These are phyloP conservation scores for Drosophila littoralis DNA, from an alignment of 1,140 invertebrate genomes.

Conservation along the genomic window DNA sequence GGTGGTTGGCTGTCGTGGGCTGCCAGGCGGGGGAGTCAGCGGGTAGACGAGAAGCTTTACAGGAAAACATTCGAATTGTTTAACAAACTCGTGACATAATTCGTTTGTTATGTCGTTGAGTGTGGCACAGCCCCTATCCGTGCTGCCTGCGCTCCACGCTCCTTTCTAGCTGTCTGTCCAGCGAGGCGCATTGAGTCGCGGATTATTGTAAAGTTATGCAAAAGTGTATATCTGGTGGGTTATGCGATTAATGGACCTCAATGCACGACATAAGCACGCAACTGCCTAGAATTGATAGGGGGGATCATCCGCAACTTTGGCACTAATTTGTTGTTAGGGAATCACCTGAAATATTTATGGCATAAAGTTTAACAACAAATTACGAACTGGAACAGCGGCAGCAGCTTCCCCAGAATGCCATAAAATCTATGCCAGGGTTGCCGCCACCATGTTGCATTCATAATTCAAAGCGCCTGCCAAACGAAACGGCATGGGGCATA, in stretches of 20 bases:
- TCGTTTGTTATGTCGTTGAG: conserved; percentile 53
- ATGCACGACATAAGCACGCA: not conserved
- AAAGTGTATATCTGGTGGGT: conserved; percentile 22
- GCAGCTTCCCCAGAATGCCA: conserved; percentile 15
- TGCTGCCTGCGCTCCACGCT: not conserved
- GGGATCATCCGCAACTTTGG: conserved; percentile 22
- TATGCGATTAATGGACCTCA: conserved; percentile 14
- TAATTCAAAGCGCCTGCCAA: conserved; percentile 43
- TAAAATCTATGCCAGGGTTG: conserved; percentile 60
- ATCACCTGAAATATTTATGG: conserved; percentile 62
- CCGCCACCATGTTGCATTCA: conserved; percentile 47
- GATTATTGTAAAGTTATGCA: conserved; percentile 55
- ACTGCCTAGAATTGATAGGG: conserved; percentile 14
- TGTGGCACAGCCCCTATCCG: conserved; percentile 4
- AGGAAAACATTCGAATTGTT: conserved; percentile 60
- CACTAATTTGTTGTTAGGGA: conserved; percentile 40
- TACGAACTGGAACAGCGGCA: conserved; percentile 10
- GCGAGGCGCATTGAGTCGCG: conserved; percentile 37
- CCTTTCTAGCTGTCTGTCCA: conserved; percentile 19
- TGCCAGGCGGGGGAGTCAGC: no score
- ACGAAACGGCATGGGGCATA: conserved; percentile 3
- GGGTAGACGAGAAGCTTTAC: conserved; percentile 6
- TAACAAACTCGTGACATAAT: conserved; percentile 67
- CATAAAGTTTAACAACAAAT: conserved; percentile 54
- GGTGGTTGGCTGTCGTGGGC: conserved; percentile 2